Base-by-base conservation (phyloP, 64 coral and sea anemone genomes). In the Platygyra sinensis region DNA sequence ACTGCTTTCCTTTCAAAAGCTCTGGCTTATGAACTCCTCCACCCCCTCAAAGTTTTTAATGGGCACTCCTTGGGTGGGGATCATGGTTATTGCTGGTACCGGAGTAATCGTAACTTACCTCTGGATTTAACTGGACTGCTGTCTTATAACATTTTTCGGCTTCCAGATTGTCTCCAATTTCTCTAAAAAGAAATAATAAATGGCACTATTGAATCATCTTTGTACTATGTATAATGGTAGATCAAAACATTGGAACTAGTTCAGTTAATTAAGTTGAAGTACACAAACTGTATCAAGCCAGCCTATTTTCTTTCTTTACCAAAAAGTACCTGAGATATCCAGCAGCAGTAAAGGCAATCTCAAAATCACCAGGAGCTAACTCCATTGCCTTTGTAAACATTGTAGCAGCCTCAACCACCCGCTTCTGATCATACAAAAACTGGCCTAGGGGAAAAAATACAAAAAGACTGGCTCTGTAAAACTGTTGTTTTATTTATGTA, bases 101-200 rank as follows among this genome's bases (percentile, higher is more conserved):
- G 42, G 42, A 0, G 6, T 5, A 46, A 46, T 46, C 3, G 6
- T 46, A 46, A 46, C 6, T 19, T 69, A 96, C 94, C 91, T 90
- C 30, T 82, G 90, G 94, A 14, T 80, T 60, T 22, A 96, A 57
- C 32, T 90, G 80, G 27, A 77, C 87, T 72, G 94, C 94, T 75
- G 69, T 86, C 75, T 87, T 92, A 39, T 92, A 96, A 52, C 80
- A 93, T 67, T 74, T 54, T 61, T 90, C 90, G 25, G 94, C 90
- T 57, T 73, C 87, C 49, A 89, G 32, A 15, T 93, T 80, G 28
- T 90, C 65, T 6, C 91, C 94, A 79, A 92, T 69, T 88, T 96
- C 91, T 46, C 94, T 96, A 52, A 16, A 72, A 90, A 61, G 60
- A 52, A 89, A 79, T 72, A 72, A 28, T 18, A 78, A 74, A 38